Percentiles rank a stretch among this genome's conserved stretches.
These are phyloP conservation scores for Marisa cornuarietis DNA, from an alignment of 1,140 invertebrate species.

Conservation along the genomic window DNA sequence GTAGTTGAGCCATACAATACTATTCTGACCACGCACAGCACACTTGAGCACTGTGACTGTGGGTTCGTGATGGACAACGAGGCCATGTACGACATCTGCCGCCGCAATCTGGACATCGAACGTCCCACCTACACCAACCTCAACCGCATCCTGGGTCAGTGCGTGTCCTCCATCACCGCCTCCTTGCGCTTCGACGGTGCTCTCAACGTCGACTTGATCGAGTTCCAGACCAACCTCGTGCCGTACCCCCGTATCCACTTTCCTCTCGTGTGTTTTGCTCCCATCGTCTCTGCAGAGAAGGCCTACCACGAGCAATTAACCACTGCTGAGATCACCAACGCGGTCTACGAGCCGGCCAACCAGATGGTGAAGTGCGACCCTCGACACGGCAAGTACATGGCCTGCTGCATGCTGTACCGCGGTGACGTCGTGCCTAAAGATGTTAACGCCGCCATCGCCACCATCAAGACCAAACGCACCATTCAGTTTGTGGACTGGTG, in stretches of 20 bases:
- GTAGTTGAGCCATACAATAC: slow-evolving; percentile 68
- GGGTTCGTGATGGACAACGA: slow-evolving; percentile 82
- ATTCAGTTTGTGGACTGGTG: too few relatives aligned
- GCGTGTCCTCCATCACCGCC: slow-evolving; percentile 71
- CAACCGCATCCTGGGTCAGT: slow-evolving; percentile 37
- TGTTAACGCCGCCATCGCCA: too few relatives aligned
- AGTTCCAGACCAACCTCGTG: slow-evolving; percentile 76
- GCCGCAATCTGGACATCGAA: slow-evolving; percentile 83
- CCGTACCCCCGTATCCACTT: slow-evolving; percentile 59
- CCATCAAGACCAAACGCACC: too few relatives aligned
- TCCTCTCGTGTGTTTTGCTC: slow-evolving; percentile 53
- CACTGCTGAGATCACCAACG: slow-evolving; percentile 70
- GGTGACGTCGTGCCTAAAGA: too few relatives aligned
- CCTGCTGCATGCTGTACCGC: too few relatives aligned
- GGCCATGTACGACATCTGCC: slow-evolving; percentile 91
- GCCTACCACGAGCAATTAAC: slow-evolving; percentile 53
- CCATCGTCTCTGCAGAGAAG: slow-evolving; percentile 50
- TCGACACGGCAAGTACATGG: too few relatives aligned
- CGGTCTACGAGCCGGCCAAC: slow-evolving; percentile 80
- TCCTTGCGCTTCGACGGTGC: slow-evolving; percentile 77
- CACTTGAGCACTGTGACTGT: slow-evolving; percentile 66
- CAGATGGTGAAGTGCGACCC: slow-evolving; percentile 76
- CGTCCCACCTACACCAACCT: too few relatives aligned
- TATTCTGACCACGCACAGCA: slow-evolving; percentile 67
- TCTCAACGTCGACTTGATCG: slow-evolving; percentile 76